These are phyloP conservation scores for Augiades crinisus DNA, from an alignment of 2,888 invertebrate species.

Conservation along the genomic window DNA sequence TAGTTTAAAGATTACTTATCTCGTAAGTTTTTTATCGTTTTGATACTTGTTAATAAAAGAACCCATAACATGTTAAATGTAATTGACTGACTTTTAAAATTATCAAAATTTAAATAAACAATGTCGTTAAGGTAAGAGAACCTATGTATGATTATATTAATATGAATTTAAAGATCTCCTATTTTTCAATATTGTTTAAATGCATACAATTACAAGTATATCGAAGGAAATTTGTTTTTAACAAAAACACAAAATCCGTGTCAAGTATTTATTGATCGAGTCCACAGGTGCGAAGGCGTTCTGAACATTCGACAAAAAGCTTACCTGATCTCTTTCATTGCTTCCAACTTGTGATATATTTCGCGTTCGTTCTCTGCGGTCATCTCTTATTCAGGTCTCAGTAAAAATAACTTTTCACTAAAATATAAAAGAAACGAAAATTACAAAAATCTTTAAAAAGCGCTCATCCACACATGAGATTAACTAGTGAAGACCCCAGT, in stretches of 20 bases:
- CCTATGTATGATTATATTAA: too few species aligned
- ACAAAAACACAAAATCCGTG: slow-evolving; percentile 36
- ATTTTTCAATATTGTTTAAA: neutral
- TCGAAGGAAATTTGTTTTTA: neutral
- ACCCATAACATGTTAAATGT: too few species aligned
- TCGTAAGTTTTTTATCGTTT: too few species aligned
- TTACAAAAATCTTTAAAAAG: slow-evolving; percentile 38
- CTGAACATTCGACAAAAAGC: slow-evolving; percentile 35
- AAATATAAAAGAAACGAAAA: slow-evolving; percentile 43
- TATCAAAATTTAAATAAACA: too few species aligned
- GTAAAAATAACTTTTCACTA: slow-evolving; percentile 29
- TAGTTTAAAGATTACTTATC: too few species aligned
- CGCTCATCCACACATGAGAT: slow-evolving; percentile 31
- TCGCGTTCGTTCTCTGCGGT: slow-evolving; percentile 90
- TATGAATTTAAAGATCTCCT: too few species aligned
- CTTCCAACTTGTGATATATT: slow-evolving; percentile 95
- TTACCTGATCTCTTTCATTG: slow-evolving; percentile 95
- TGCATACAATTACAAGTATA: neutral
- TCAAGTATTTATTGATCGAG: slow-evolving; percentile 74
- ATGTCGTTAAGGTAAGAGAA: too few species aligned
- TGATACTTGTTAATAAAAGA: too few species aligned
- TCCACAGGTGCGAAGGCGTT: slow-evolving; percentile 69
- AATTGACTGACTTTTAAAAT: too few species aligned
- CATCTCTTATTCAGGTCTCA: slow-evolving; percentile 68
- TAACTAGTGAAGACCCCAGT: slow-evolving; percentile 35